A percentile compares a stretch with the other conserved stretches of the same genome.
Conservation (phyloP, 2,113 vertebrate species). For the Takifugu flavidus region DNA sequence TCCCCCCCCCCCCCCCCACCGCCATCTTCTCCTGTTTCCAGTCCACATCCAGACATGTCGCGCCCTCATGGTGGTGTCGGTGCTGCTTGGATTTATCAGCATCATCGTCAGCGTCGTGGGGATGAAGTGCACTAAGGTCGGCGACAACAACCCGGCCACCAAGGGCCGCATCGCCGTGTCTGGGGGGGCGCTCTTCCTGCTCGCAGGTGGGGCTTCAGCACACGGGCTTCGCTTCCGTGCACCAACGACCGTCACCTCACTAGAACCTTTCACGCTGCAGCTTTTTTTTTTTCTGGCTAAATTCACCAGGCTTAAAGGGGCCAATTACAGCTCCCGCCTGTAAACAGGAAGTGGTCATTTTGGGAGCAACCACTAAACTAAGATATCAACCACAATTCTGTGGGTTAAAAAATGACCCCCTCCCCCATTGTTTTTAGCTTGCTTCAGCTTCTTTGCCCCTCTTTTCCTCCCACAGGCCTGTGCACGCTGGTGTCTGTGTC, state of each 20-base stretch:
- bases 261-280: too few species aligned
- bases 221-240: not conserved
- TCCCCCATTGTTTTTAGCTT: too few species aligned
- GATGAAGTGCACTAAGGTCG: conserved; percentile 97
- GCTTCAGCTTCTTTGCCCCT: too few species aligned
- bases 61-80: conserved; percentile 92
- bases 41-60: conserved; percentile 93
- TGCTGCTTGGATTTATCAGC: conserved; percentile 91
- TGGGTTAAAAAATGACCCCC: not conserved
- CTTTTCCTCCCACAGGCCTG: conserved; percentile 73
- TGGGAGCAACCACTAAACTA: conserved; percentile 25
- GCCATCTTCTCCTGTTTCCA: conserved; percentile 52
- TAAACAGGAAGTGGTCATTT: conserved; percentile 68
- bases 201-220: conserved; percentile 79
- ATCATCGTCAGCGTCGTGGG: conserved; percentile 92
- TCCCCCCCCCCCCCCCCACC: conserved; percentile 1
- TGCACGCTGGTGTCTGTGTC: conserved; percentile 91
- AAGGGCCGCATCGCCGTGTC: conserved; percentile 88
- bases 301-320: conserved; percentile 9
- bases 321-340: conserved; percentile 46
- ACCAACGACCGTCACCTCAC: too few species aligned
- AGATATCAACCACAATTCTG: conserved; percentile 26
- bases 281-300: not conserved
- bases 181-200: conserved; percentile 86
- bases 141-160: conserved; percentile 87